Evolutionary conservation across 2,888 invertebrate genomes (phyloP).

Genomic region (Deilephila porcellus): DNA sequence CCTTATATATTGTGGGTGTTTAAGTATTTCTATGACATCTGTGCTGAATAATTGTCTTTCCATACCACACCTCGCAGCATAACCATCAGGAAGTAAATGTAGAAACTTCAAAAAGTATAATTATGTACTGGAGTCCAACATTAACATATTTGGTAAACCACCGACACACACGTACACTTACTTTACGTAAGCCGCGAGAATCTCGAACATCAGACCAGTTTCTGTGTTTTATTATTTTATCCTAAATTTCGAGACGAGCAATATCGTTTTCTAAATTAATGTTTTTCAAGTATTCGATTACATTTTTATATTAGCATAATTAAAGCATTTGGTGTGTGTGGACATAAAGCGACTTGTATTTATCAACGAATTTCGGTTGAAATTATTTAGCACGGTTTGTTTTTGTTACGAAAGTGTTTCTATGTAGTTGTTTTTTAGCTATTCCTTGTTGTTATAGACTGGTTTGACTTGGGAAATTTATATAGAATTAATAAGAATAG

Average conservation of each 20-base stretch:
- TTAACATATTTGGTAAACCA: slow-evolving; percentile 24
- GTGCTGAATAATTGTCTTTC: too few species aligned
- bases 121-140: not conserved
- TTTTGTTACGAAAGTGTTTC: not conserved
- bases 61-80: too few species aligned
- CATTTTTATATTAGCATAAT: slow-evolving; percentile 47
- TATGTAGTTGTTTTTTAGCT: not conserved
- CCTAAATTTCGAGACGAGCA: slow-evolving; percentile 60
- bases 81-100: not conserved
- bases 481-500: too few species aligned
- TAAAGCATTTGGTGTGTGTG: slow-evolving; percentile 42
- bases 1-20: too few species aligned
- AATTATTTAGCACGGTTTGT: not conserved
- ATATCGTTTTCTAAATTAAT: slow-evolving; percentile 60
- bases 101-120: not conserved
- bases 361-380: slow-evolving; percentile 1
- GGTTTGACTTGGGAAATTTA: too few species aligned
- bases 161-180: slow-evolving; percentile 11
- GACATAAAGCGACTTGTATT: slow-evolving; percentile 7
- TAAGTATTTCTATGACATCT: too few species aligned
- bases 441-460: too few species aligned
- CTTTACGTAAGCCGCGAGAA: slow-evolving; percentile 25
- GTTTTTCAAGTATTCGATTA: slow-evolving; percentile 51
- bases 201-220: slow-evolving; percentile 27
- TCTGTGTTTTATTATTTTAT: slow-evolving; percentile 64